Percentiles rank a stretch among this genome's conserved stretches.
These are phyloP conservation scores for Orius insidiosus DNA, from an alignment of 1,140 invertebrate species.

Conservation along the genomic window DNA sequence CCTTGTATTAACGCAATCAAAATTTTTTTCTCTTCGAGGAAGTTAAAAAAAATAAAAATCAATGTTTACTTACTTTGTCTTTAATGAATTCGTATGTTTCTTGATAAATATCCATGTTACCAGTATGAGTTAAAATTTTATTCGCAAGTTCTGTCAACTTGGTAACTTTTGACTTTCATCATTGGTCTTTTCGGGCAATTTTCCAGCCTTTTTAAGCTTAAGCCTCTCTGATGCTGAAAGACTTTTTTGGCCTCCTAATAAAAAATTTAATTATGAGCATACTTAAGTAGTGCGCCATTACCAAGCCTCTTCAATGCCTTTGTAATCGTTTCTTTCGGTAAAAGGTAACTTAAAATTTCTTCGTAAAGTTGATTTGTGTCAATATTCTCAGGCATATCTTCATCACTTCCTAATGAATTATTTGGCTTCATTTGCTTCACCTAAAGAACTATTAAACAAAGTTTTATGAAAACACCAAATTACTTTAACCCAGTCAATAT, in stretches of 20 bases:
- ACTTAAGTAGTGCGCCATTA: no score
- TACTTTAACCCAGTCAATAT: slow-evolving; percentile 71
- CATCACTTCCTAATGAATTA: slow-evolving; percentile 28
- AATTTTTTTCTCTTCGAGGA: no score
- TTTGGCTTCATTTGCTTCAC: not conserved
- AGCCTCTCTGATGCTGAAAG: slow-evolving; percentile 15
- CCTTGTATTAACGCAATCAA: no score
- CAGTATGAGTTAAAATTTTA: slow-evolving; percentile 59
- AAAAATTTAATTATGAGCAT: slow-evolving; percentile 4
- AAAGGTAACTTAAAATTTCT: slow-evolving; percentile 61
- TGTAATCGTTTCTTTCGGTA: slow-evolving; percentile 70
- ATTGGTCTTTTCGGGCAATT: slow-evolving; percentile 33
- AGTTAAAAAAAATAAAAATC: no score
- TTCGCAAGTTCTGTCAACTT: slow-evolving; percentile 77
- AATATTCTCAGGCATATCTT: slow-evolving; percentile 29
- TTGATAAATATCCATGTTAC: slow-evolving; percentile 92
- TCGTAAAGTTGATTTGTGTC: slow-evolving; percentile 34
- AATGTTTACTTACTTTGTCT: slow-evolving; percentile 31
- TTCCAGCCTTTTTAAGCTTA: slow-evolving; percentile 14
- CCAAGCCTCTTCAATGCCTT: slow-evolving; percentile 69
- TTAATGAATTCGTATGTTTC: slow-evolving; percentile 72
- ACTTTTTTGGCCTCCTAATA: slow-evolving; percentile 13
- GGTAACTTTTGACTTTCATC: slow-evolving; percentile 7
- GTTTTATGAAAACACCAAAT: not conserved
- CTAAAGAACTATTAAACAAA: slow-evolving; percentile 4